Evolutionary conservation across 2,888 invertebrate species (phyloP).

Genomic region (Sphaeridia pumilis): DNA sequence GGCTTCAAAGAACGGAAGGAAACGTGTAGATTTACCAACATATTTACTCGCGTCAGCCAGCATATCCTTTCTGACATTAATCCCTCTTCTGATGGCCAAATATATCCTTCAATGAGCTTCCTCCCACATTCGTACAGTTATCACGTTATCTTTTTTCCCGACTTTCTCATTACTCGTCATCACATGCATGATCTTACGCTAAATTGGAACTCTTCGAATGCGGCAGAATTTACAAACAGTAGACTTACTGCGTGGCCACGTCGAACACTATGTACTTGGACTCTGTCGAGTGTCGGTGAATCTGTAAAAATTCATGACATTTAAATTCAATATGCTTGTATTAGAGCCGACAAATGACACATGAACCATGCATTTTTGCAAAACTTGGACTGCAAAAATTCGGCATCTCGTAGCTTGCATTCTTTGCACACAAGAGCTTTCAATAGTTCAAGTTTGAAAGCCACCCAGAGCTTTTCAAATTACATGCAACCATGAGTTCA

Average conservation of each 20-base stretch:
- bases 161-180: not conserved
- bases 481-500: not conserved
- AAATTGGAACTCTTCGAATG: not conserved
- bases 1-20: no score
- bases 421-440: not conserved
- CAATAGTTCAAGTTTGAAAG: no score
- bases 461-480: no score
- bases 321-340: no score
- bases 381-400: no score
- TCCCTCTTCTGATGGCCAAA: no score
- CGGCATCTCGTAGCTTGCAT: not conserved
- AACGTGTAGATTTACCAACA: no score
- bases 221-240: not conserved
- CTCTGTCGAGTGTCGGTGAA: constrained; percentile 69
- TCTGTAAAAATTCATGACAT: no score
- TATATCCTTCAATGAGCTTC: not conserved
- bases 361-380: no score
- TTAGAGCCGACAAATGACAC: no score
- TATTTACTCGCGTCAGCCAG: no score
- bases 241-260: constrained; percentile 64
- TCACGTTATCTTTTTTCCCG: not conserved
- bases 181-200: not conserved
- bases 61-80: no score
- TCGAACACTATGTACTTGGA: constrained; percentile 82
- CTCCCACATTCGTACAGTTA: not conserved